phyloP scores from a whole-genome alignment of 2,797 vertebrate species.

The Pachyuromys duprasi region DNA sequence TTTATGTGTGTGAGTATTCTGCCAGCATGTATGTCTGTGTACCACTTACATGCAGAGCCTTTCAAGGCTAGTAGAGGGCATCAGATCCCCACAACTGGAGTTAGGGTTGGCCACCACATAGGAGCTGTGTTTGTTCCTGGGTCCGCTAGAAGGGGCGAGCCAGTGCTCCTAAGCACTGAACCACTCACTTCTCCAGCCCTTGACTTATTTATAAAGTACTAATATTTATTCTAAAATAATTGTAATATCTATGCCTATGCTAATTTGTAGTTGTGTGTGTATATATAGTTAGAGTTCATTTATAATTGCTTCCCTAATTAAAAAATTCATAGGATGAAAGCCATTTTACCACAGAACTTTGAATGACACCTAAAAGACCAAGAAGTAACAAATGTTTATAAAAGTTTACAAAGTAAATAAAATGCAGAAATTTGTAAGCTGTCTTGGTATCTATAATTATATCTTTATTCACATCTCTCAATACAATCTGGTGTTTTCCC shows the following conservation, averaged over 20 bases:
- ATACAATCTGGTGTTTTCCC: background rate
- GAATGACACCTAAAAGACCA: background rate
- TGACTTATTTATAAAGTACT: background rate
- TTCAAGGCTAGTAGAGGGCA: background rate
- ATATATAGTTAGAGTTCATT: background rate
- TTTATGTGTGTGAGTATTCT: background rate
- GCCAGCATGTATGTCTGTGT: background rate
- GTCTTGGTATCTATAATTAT: background rate
- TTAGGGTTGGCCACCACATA: background rate
- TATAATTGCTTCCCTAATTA: constrained; percentile 15
- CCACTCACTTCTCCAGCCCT: background rate
- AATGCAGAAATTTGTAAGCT: constrained; percentile 23
- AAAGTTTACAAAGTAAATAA: background rate
- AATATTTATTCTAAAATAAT: background rate
- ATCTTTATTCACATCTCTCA: constrained; percentile 10
- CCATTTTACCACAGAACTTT: constrained; percentile 34
- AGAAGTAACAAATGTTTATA: background rate
- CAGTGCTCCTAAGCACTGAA: background rate
- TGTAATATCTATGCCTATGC: background rate
- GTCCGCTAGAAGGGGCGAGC: background rate
- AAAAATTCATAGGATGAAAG: constrained; percentile 32
- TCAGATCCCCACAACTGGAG: background rate
- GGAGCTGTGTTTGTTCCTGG: background rate
- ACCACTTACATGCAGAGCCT: background rate
- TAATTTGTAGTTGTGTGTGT: background rate